Evolutionary conservation across 2,113 vertebrate species (phyloP), one percentile per base, ranked within the genome.

Genomic region (Asarcornis scutulata): DNA sequence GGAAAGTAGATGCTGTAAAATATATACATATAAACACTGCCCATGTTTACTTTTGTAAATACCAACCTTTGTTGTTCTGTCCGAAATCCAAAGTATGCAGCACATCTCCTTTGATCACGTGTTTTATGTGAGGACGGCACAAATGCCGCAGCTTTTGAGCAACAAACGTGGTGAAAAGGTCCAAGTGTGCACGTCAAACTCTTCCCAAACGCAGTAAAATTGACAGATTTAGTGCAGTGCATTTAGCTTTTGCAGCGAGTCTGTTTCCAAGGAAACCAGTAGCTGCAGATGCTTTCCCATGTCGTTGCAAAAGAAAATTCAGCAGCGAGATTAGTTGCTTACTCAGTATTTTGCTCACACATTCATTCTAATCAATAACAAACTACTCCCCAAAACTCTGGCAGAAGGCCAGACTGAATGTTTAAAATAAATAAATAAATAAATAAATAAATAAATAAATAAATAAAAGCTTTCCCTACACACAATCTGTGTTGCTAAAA

Each of bases 191-290:
- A 48, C 32, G 46, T 42, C 72, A 86, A 95, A 93, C 67, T 82
- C 86, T 71, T 66, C 83, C 77, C 82, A 95, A 88, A 83, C 64
- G 50, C 81, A 92, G 36, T 15, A 85, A 77, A 93, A 92, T 46
- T 29, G 60, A 78, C 52, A 83, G 27, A 78, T 73, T 95, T 40
- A 88, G 86, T 62, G 77, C 71, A 91, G 69, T 56, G 76, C 89
- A 86, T 88, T 94, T 77, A 86, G 87, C 68, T 81, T 85, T 91
- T 81, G 82, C 90, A 94, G 94, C 29, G 56, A 83, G 67, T 66
- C 80, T 83, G 96, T 97, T 96, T 87, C 97, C 97, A 97, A 83
- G 96, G 97, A 97, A 96, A 97, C 96, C 64, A 88, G 79, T n/a
- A 66, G 80, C 91, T 96, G 96, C 94, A 94, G 88, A 92, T 95